phyloP scores from a whole-genome alignment of 2,888 invertebrate species.

The Leptogaster cylindrica region DNA sequence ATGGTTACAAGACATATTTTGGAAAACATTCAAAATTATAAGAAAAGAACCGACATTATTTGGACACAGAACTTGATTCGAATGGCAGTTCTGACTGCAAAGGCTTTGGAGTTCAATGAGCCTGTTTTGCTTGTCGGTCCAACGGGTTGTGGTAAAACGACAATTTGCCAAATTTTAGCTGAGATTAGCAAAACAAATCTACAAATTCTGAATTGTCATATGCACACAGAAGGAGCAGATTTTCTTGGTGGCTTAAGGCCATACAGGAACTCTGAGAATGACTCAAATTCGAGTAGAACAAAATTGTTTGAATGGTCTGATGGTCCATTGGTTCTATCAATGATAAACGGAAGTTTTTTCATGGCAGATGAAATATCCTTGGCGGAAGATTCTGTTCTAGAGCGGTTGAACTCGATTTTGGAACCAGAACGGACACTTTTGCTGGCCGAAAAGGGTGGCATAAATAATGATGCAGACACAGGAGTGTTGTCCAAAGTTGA shows the following conservation, averaged over 20 bases:
- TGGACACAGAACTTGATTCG: slow-evolving; percentile 94
- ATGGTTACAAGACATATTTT: slow-evolving; percentile 76
- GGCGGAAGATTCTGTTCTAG: slow-evolving; percentile 97
- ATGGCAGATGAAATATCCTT: slow-evolving; percentile 98
- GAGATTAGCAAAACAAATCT: slow-evolving; percentile 71
- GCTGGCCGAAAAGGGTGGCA: slow-evolving; percentile 87
- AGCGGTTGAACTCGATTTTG: slow-evolving; percentile 93
- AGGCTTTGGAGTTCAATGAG: slow-evolving; percentile 89
- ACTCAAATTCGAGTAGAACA: slow-evolving; percentile 44
- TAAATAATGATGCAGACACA: slow-evolving; percentile 62
- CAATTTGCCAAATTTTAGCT: slow-evolving; percentile 89
- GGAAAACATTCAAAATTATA: slow-evolving; percentile 68
- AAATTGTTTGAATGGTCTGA: slow-evolving; percentile 96
- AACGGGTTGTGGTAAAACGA: slow-evolving; percentile 98
- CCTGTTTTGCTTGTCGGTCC: slow-evolving; percentile 96
- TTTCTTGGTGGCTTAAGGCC: slow-evolving; percentile 96
- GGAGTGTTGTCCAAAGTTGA: slow-evolving; percentile 50
- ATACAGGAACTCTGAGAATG: slow-evolving; percentile 64
- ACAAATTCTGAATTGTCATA: slow-evolving; percentile 93
- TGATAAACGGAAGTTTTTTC: slow-evolving; percentile 87
- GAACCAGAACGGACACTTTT: slow-evolving; percentile 91
- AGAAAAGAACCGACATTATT: slow-evolving; percentile 75
- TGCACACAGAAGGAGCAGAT: slow-evolving; percentile 98
- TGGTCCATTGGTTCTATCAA: slow-evolving; percentile 90
- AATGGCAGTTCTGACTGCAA: slow-evolving; percentile 77